Conservation (phyloP, 2,113 vertebrate species). For the Nestor notabilis region DNA sequence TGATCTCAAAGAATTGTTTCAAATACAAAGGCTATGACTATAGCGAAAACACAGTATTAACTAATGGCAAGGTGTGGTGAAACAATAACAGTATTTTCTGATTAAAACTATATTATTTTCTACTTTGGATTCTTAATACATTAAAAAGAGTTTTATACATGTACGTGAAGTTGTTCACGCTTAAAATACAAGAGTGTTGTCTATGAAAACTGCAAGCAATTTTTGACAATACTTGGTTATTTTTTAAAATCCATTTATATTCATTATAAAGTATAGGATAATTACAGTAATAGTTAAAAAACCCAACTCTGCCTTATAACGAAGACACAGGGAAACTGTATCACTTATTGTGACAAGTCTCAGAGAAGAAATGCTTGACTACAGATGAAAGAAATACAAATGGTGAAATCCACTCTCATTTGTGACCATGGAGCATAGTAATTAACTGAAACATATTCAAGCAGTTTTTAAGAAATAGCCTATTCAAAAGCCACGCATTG, state of each 20-base stretch:
- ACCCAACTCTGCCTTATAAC: background rate
- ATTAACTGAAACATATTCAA: slow-evolving; percentile 49
- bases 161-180: background rate
- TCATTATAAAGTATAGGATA: background rate
- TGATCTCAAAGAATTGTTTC: background rate
- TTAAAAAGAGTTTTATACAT: background rate
- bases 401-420: background rate
- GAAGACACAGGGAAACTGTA: background rate
- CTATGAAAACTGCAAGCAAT: background rate
- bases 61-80: background rate
- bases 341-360: slow-evolving; percentile 47
- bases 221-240: background rate
- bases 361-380: background rate
- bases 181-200: background rate
- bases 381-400: slow-evolving; percentile 49
- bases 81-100: background rate
- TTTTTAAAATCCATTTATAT: background rate
- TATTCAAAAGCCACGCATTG: background rate
- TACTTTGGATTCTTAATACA: background rate
- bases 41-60: background rate
- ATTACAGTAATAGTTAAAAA: background rate
- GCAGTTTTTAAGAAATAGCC: slow-evolving; percentile 14
- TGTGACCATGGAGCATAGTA: slow-evolving; percentile 18
- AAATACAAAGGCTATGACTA: background rate
- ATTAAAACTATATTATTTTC: background rate